These are phyloP conservation scores for Tachyglossus aculeatus DNA, from an alignment of 2,797 vertebrate genomes.

Conservation along the genomic window DNA sequence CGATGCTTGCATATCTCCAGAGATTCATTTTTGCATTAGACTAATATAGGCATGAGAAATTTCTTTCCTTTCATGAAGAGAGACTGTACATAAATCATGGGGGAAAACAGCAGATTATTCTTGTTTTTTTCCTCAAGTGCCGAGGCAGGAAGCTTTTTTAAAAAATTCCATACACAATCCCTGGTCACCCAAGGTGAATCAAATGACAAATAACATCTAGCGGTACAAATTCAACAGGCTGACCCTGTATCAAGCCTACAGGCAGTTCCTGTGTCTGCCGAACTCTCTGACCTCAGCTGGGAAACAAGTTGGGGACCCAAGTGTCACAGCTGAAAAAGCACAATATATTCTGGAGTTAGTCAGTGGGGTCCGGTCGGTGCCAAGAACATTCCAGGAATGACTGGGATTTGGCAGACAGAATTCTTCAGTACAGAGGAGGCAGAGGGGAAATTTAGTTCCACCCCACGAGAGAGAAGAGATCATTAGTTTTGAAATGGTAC, in stretches of 20 bases:
- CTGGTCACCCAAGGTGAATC: not conserved
- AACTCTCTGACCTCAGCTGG: not conserved
- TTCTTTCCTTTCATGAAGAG: conserved; percentile 36
- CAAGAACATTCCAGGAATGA: not conserved
- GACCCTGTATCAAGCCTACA: not conserved
- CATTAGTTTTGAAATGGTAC: too few species aligned
- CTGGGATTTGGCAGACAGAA: not conserved
- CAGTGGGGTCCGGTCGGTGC: conserved; percentile 11
- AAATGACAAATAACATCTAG: not conserved
- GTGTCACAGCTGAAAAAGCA: not conserved
- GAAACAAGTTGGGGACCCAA: conserved; percentile 2
- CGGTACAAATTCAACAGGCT: not conserved
- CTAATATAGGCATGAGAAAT: conserved; percentile 1
- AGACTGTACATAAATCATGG: conserved; percentile 19
- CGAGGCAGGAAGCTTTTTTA: not conserved
- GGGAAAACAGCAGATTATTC: not conserved
- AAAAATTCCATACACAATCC: not conserved
- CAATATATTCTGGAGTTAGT: conserved; percentile 1
- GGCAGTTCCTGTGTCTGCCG: not conserved
- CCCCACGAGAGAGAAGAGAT: not conserved
- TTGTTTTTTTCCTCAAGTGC: conserved; percentile 9
- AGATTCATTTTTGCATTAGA: conserved; percentile 34
- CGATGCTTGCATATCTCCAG: conserved; percentile 1
- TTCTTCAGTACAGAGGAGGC: not conserved
- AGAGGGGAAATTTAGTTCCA: not conserved